Percentiles rank a stretch among this genome's conserved stretches.
These are phyloP conservation scores for Lerema accius DNA, from an alignment of 1,140 invertebrate genomes.

Conservation along the genomic window DNA sequence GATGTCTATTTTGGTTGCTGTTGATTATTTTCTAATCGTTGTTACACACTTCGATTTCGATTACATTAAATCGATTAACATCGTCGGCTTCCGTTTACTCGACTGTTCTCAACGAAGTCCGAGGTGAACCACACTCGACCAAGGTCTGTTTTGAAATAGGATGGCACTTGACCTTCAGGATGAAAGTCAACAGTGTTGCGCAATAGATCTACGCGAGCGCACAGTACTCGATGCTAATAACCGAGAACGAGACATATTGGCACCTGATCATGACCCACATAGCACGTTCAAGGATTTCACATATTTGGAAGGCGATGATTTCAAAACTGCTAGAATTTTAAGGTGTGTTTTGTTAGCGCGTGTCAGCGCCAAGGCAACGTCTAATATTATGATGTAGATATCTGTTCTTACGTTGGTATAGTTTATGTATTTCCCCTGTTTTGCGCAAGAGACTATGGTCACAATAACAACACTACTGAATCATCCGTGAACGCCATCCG, in stretches of 20 bases:
- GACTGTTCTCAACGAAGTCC: conserved; percentile 57
- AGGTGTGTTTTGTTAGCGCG: conserved; percentile 72
- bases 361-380: conserved; percentile 46
- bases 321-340: conserved; percentile 77
- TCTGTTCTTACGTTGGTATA: background rate
- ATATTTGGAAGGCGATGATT: conserved; percentile 80
- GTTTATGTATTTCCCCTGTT: conserved; percentile 6
- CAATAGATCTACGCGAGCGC: conserved; percentile 67
- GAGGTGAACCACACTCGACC: conserved; percentile 76
- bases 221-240: conserved; percentile 76
- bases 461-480: conserved; percentile 27
- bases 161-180: conserved; percentile 82
- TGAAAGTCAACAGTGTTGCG: conserved; percentile 81
- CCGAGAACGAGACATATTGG: conserved; percentile 71
- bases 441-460: conserved; percentile 1
- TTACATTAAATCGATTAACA: conserved; percentile 62
- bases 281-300: conserved; percentile 79
- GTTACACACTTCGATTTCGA: conserved; percentile 8
- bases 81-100: conserved; percentile 68
- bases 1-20: conserved; percentile 10
- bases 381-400: conserved; percentile 17
- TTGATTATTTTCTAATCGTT: conserved; percentile 19
- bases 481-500: conserved; percentile 42
- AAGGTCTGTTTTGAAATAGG: conserved; percentile 82
- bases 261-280: conserved; percentile 80